These are phyloP conservation scores for Prunella himalayana DNA, from an alignment of 2,113 vertebrate genomes.

Conservation along the genomic window DNA sequence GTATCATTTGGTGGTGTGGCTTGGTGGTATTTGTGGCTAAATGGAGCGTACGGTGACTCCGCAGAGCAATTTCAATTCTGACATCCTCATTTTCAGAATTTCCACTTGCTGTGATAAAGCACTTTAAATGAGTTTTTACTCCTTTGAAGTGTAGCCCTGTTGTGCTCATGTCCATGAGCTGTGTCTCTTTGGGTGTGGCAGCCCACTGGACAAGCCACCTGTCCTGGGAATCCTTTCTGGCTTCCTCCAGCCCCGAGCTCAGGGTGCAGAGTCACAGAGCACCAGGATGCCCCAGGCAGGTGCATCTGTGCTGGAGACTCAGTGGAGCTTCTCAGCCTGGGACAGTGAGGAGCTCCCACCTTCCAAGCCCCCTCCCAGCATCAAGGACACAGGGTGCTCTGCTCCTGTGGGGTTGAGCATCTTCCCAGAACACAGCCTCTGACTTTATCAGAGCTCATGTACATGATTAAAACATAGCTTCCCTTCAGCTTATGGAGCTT, in stretches of 20 bases:
- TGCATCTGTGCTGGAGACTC: not conserved
- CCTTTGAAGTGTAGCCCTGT: not conserved
- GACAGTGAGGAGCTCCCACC: not conserved
- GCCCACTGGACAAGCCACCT: not conserved
- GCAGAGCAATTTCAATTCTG: accelerated
- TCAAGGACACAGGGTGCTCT: not conserved
- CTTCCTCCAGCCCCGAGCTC: accelerated
- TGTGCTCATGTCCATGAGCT: accelerated
- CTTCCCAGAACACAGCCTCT: not conserved
- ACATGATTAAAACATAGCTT: not conserved
- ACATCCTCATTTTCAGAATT: not conserved
- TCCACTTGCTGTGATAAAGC: not conserved
- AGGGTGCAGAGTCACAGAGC: not conserved
- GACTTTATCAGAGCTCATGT: not conserved
- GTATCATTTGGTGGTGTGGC: not conserved
- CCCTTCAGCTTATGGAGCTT: not conserved
- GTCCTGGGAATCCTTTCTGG: not conserved
- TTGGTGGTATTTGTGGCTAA: not conserved
- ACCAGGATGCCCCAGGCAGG: not conserved
- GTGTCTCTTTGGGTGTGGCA: not conserved
- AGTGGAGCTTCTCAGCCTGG: not conserved
- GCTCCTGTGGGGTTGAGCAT: not conserved
- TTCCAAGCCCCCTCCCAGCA: not conserved
- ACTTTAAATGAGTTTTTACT: not conserved
- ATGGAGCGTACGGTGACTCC: accelerated